Conservation (phyloP, 2,888 invertebrate genomes). For the Tupiocoris notatus region DNA sequence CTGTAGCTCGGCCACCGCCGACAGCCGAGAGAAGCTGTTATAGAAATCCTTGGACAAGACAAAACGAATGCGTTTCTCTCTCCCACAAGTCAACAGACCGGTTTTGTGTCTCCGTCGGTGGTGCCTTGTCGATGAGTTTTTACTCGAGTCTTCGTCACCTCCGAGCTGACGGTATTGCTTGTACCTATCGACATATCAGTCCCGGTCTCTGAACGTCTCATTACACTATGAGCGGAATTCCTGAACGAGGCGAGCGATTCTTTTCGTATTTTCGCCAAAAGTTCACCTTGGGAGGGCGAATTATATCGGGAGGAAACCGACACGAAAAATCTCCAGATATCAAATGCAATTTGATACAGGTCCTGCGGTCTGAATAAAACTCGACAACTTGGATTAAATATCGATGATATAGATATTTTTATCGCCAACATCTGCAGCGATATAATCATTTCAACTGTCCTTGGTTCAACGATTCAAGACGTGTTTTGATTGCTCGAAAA, state of each 20-base stretch:
- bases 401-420: too few species aligned
- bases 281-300: not conserved
- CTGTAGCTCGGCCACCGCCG: not conserved
- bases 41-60: slow-evolving; percentile 39
- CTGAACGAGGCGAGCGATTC: not conserved
- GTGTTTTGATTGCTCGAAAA: too few species aligned
- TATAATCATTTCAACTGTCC: too few species aligned
- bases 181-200: not conserved
- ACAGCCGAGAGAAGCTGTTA: slow-evolving; percentile 13
- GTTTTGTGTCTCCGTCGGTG: slow-evolving; percentile 25
- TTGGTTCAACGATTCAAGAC: too few species aligned
- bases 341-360: not conserved
- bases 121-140: slow-evolving; percentile 37
- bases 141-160: slow-evolving; percentile 19
- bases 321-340: not conserved
- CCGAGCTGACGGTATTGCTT: not conserved
- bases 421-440: too few species aligned
- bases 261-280: not conserved
- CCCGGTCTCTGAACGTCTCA: not conserved
- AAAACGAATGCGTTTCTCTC: slow-evolving; percentile 34
- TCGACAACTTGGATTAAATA: too few species aligned
- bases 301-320: not conserved
- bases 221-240: not conserved
- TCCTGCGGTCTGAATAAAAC: not conserved
- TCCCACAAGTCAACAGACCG: slow-evolving; percentile 35